phyloP scores from a whole-genome alignment of 2,888 invertebrate genomes.

The Apamea sordens region DNA sequence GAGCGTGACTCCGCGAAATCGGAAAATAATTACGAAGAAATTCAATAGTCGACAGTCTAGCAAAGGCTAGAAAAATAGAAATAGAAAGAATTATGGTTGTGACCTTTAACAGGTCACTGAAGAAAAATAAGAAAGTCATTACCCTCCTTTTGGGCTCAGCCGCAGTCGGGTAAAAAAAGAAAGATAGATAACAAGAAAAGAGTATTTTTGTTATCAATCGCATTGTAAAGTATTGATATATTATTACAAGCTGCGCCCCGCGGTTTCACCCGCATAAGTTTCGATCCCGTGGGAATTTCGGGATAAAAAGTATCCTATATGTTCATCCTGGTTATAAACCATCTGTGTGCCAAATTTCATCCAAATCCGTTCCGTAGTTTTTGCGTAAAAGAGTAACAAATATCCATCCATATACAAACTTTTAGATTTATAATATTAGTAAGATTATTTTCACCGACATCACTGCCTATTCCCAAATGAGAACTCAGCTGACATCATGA shows the following conservation, averaged over 20 bases:
- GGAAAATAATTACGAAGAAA: slow-evolving; percentile 11
- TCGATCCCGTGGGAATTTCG: too few species aligned
- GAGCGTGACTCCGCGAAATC: neutral
- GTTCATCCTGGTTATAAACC: too few species aligned
- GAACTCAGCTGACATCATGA: neutral
- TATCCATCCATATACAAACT: too few species aligned
- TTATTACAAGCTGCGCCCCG: too few species aligned
- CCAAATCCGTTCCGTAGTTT: too few species aligned
- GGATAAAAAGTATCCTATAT: too few species aligned
- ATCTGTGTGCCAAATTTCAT: too few species aligned
- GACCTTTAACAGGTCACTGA: neutral
- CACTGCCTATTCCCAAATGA: neutral
- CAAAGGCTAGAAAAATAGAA: neutral
- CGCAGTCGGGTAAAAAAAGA: neutral
- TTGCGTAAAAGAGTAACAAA: too few species aligned
- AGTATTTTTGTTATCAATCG: neutral
- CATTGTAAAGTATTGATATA: neutral
- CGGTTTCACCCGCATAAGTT: too few species aligned
- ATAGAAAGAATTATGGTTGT: neutral
- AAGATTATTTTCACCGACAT: neutral
- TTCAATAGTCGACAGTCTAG: neutral
- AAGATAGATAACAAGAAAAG: neutral
- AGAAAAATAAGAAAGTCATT: neutral
- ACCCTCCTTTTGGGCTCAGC: neutral
- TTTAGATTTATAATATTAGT: neutral